phyloP scores from a whole-genome alignment of 64 coral and sea anemone species.

The Pachyseris speciosa region DNA sequence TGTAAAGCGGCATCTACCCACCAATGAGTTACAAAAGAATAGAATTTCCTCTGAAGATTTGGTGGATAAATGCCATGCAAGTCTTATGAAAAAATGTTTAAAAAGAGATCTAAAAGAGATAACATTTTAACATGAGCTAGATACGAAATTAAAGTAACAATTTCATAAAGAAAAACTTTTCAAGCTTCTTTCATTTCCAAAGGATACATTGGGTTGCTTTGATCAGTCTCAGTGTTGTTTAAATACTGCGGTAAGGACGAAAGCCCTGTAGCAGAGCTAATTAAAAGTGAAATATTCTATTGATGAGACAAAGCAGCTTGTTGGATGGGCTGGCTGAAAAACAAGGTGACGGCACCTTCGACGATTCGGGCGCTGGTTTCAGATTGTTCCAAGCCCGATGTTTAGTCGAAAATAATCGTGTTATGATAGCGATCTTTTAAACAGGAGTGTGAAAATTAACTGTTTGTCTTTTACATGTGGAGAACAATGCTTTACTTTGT shows the following conservation, averaged over 20 bases:
- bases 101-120: background rate
- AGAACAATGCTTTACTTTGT: background rate
- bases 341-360: background rate
- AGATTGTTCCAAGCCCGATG: conserved; percentile 12
- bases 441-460: conserved; percentile 33
- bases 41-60: background rate
- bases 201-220: too few species aligned
- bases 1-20: too few species aligned
- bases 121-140: background rate
- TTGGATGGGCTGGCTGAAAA: background rate
- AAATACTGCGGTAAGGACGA: too few species aligned
- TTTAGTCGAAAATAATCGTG: conserved; percentile 46
- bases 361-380: background rate
- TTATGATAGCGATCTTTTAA: conserved; percentile 50
- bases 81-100: background rate
- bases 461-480: conserved; percentile 36
- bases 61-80: background rate
- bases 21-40: background rate
- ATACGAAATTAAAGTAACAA: background rate
- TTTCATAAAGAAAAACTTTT: background rate
- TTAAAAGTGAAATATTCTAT: too few species aligned
- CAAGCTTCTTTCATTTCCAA: background rate
- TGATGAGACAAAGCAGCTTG: background rate
- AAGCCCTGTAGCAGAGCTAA: too few species aligned
- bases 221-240: too few species aligned